These are phyloP conservation scores for Hippocampus abdominalis DNA, from an alignment of 2,113 vertebrate species.

Conservation along the genomic window DNA sequence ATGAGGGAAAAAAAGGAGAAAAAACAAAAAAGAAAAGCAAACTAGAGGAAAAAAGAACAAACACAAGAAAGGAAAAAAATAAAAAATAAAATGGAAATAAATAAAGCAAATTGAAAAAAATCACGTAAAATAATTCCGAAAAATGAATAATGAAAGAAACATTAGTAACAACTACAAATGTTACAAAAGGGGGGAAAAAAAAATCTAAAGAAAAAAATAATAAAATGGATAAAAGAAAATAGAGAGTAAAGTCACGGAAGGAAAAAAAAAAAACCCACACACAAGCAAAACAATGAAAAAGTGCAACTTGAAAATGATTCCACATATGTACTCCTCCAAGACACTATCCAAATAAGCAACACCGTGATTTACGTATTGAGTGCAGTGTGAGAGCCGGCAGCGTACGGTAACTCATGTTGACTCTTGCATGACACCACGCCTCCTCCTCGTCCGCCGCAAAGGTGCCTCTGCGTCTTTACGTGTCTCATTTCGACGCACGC, in stretches of 20 bases:
- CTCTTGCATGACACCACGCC: conserved; percentile 6
- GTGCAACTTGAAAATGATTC: neutral
- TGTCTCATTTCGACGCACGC: conserved; percentile 22
- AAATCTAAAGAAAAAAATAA: neutral
- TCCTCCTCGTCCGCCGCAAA: conserved; percentile 15
- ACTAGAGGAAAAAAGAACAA: no score
- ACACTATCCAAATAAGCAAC: neutral
- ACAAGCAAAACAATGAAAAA: neutral
- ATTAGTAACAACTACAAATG: no score
- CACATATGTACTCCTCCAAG: neutral
- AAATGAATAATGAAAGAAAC: no score
- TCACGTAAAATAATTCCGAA: no score
- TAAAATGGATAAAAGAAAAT: neutral
- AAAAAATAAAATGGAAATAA: no score
- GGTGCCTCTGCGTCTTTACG: conserved; percentile 3
- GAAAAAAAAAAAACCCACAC: no score
- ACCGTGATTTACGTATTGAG: neutral
- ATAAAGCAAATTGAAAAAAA: no score
- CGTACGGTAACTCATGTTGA: neutral
- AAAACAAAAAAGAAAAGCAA: no score
- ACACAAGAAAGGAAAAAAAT: no score
- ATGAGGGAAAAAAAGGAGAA: no score
- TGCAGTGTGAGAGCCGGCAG: neutral
- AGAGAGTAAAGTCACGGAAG: neutral
- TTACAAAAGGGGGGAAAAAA: no score